Percentiles rank a stretch among this genome's conserved stretches.
Evolutionary conservation across 2,888 invertebrate genomes (phyloP).

Genomic region (Saturnia pavonia): DNA sequence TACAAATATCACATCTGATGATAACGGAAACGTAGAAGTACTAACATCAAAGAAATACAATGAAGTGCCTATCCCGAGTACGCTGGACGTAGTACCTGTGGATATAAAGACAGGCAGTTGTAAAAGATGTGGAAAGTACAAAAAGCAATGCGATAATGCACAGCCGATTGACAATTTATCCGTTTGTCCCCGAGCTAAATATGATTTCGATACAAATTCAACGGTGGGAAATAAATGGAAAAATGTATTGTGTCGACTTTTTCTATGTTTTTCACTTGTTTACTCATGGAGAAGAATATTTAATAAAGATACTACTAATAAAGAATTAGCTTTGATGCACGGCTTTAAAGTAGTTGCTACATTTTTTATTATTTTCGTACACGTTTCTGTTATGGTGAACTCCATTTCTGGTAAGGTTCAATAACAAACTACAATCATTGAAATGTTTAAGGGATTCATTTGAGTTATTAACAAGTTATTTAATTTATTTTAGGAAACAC

Average conservation of each 20-base stretch:
- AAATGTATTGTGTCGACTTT: constrained; percentile 49
- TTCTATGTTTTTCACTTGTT: constrained; percentile 69
- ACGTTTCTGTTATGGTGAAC: constrained; percentile 83
- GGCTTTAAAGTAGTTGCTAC: constrained; percentile 84
- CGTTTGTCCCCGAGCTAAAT: constrained; percentile 59
- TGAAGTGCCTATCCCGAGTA: constrained; percentile 60
- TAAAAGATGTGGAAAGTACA: constrained; percentile 69
- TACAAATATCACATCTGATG: constrained; percentile 29
- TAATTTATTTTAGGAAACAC: constrained; percentile 64
- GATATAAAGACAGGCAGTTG: constrained; percentile 62
- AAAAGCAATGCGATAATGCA: constrained; percentile 60
- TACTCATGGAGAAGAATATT: constrained; percentile 69
- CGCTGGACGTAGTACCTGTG: constrained; percentile 64
- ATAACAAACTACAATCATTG: not conserved
- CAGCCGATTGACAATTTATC: constrained; percentile 43
- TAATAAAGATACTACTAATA: constrained; percentile 72
- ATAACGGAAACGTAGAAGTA: constrained; percentile 4
- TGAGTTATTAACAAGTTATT: constrained; percentile 32
- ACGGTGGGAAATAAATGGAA: constrained; percentile 57
- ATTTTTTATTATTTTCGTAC: constrained; percentile 84
- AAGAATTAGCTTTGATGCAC: constrained; percentile 81
- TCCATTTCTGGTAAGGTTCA: constrained; percentile 81
- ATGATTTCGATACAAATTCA: constrained; percentile 45
- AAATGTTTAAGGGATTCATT: not conserved
- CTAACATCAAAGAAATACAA: constrained; percentile 41